Evolutionary conservation across 1,140 invertebrate species (phyloP).

Genomic region (Drosophila ficusphila): DNA sequence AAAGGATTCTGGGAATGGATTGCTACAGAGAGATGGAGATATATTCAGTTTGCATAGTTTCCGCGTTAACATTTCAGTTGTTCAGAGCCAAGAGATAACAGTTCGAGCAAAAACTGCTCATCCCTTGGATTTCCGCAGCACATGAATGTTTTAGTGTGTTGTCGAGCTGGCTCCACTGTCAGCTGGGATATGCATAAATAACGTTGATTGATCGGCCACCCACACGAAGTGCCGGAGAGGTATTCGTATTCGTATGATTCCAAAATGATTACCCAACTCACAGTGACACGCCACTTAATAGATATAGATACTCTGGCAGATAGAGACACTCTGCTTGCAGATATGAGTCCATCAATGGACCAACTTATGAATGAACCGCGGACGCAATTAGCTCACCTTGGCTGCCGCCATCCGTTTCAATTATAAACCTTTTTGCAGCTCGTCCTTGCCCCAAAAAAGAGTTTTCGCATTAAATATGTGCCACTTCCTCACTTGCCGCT

Average conservation of each 20-base stretch:
- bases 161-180: constrained; percentile 3
- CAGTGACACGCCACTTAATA: constrained; percentile 6
- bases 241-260: constrained; percentile 16
- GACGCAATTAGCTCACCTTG: constrained; percentile 45
- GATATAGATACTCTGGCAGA: too few relatives aligned
- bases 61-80: too few relatives aligned
- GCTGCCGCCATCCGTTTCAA: constrained; percentile 66
- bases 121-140: not conserved
- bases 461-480: constrained; percentile 65
- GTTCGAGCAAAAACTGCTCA: too few relatives aligned
- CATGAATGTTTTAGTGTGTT: constrained; percentile 28
- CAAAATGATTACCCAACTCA: constrained; percentile 39
- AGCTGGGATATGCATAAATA: constrained; percentile 36
- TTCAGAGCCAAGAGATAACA: too few relatives aligned
- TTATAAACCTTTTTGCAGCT: constrained; percentile 64
- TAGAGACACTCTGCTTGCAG: too few relatives aligned
- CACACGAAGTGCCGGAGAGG: constrained; percentile 4
- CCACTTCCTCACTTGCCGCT: constrained; percentile 13
- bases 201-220: constrained; percentile 67
- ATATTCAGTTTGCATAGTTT: too few relatives aligned
- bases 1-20: too few relatives aligned
- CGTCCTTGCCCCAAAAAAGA: constrained; percentile 53
- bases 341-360: constrained; percentile 14
- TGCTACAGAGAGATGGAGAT: too few relatives aligned
- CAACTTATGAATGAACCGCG: constrained; percentile 33